Base-by-base conservation (phyloP, 2,797 vertebrate species). In the Nyctalus aviator region DNA sequence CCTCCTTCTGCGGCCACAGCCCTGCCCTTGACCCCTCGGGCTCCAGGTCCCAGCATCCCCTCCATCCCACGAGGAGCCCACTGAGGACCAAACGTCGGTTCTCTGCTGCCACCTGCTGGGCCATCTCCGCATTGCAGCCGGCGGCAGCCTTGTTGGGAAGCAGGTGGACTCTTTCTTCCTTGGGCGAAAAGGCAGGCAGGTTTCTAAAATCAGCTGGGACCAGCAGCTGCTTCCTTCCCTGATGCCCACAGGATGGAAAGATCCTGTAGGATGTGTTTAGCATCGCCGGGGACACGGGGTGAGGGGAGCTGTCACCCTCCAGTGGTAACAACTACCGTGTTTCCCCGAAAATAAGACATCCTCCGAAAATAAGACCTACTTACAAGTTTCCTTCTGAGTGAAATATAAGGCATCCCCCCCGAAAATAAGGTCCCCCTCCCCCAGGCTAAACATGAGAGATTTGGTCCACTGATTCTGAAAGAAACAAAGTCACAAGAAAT, bases 51-150 rank as follows among this genome's bases (percentile, higher is more conserved):
- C 27, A 23, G 50, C 12, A 1, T 18, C 57, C 25, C 11, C 37
- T 53, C 23, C 35, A 35, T 32, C 18, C 57, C 9, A 7, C 0
- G 14, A 15, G 5, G 9, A n/a, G 53, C 20, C 11, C 0, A 11
- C 25, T 0, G 10, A 5, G 4, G 12, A 41, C 37, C 21, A 46
- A 97, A 97, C 97, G 84, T 79, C 92, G 83, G 97, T 97, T 97
- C 97, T 98, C 96, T 98, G 96, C 97, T 97, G 97, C 97, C 98
- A 97, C 93, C 98, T 98, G 97, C 97, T 98, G 98, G 96, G 25
- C 35, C 6, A 18, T 62, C 59, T 41, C 14, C 57, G 11, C 79
- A 44, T 88, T 21, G 84, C 37, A 3, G 35, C 64, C 2, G 35
- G 57, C 71, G 30, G 53, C 81, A 37, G 25, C 27, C 20, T 8